phyloP scores from a whole-genome alignment of 2,888 invertebrate species.

The Agrotis segetum region DNA sequence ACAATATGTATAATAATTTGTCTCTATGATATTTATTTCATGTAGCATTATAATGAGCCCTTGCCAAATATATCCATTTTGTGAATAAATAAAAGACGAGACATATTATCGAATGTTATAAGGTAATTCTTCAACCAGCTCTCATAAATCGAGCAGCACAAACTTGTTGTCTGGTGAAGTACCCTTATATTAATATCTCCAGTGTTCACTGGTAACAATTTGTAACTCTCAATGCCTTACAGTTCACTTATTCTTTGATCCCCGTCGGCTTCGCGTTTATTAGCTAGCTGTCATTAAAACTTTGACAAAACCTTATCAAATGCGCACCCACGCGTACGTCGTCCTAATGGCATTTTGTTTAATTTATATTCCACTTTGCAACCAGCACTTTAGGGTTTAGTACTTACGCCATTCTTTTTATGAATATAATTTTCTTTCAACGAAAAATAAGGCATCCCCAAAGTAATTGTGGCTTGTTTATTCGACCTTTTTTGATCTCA shows the following conservation, averaged over 20 bases:
- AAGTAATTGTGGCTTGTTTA: slow-evolving; percentile 42
- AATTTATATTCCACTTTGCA: slow-evolving; percentile 22
- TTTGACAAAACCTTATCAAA: slow-evolving; percentile 59
- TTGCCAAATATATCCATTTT: not conserved
- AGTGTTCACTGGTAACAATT: slow-evolving; percentile 62
- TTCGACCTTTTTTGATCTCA: slow-evolving; percentile 53
- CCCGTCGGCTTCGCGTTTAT: slow-evolving; percentile 72
- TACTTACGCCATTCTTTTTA: slow-evolving; percentile 36
- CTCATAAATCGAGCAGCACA: not conserved
- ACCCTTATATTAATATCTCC: slow-evolving; percentile 33
- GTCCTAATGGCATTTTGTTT: slow-evolving; percentile 37
- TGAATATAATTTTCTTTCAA: slow-evolving; percentile 42
- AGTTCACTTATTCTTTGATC: slow-evolving; percentile 63
- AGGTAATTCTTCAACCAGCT: not conserved
- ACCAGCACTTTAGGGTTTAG: slow-evolving; percentile 38
- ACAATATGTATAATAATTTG: no score
- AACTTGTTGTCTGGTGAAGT: slow-evolving; percentile 1
- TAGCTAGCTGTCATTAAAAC: slow-evolving; percentile 76
- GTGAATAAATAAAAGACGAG: no score
- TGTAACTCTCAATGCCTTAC: slow-evolving; percentile 66
- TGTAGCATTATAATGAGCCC: not conserved
- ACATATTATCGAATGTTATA: not conserved
- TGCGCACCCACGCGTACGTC: slow-evolving; percentile 22
- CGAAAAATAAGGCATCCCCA: slow-evolving; percentile 29
- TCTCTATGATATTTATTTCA: not conserved